A percentile compares a stretch with the other conserved stretches of the same genome.
phyloP scores from a whole-genome alignment of 2,113 vertebrate species.

The Vidua chalybeata region DNA sequence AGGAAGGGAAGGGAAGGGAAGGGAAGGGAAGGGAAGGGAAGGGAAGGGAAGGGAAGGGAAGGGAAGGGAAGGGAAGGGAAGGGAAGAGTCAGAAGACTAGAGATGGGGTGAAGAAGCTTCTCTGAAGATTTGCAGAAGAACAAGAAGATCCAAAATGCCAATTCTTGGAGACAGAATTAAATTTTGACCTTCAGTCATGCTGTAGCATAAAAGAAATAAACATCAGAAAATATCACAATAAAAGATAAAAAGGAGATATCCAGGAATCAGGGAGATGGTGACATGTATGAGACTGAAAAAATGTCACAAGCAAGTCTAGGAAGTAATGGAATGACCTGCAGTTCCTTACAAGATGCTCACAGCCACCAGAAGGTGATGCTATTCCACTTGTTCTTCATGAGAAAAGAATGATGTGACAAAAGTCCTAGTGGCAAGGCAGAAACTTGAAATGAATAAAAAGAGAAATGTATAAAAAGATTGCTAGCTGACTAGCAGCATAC shows the following conservation, averaged over 20 bases:
- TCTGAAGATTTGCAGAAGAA: background rate
- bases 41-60: background rate
- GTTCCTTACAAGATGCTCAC: background rate
- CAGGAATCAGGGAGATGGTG: background rate
- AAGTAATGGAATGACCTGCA: background rate
- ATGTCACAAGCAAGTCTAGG: background rate
- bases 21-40: background rate
- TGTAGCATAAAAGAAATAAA: background rate
- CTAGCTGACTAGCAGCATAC: background rate
- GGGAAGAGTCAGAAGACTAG: background rate
- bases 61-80: background rate
- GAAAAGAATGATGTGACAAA: background rate
- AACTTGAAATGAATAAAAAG: background rate
- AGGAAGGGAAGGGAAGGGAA: background rate
- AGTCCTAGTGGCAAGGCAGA: background rate
- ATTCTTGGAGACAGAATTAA: background rate
- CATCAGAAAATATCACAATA: background rate
- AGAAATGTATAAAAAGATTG: background rate
- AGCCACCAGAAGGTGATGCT: background rate
- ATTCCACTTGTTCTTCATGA: background rate
- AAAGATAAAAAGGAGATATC: background rate
- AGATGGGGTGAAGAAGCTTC: too few relatives aligned
- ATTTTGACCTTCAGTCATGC: background rate
- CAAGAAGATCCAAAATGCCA: background rate
- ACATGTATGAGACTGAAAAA: background rate